phyloP scores from a whole-genome alignment of 2,113 vertebrate genomes.

The Geococcyx californianus region DNA sequence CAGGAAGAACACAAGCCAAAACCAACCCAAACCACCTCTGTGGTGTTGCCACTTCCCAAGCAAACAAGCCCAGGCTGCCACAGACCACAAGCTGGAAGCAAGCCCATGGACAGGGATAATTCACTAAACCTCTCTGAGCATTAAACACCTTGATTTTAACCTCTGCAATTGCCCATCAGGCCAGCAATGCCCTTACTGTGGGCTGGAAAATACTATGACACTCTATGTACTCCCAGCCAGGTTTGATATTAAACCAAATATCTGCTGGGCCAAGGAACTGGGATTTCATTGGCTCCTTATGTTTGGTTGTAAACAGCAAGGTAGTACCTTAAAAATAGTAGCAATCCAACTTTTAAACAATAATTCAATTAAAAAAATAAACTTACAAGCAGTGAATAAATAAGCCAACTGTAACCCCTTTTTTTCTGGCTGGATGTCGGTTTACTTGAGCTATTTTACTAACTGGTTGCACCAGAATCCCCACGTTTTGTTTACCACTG shows the following conservation, averaged over 20 bases:
- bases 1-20: neutral
- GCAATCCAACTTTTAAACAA: neutral
- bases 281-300: rapidly evolving
- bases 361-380: neutral
- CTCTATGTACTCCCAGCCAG: neutral
- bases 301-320: neutral
- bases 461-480: neutral
- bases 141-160: neutral
- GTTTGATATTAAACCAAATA: neutral
- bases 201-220: neutral
- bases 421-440: neutral
- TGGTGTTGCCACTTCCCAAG: neutral
- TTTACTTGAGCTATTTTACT: neutral
- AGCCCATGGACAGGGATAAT: neutral
- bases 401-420: neutral
- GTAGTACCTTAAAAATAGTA: neutral
- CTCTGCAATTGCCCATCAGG: neutral
- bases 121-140: neutral
- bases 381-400: neutral
- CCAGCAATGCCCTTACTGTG: neutral
- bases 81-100: rapidly evolving
- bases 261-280: neutral
- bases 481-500: rapidly evolving
- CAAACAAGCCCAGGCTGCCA: neutral
- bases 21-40: neutral